Conservation (phyloP, 2,888 invertebrate species). For the Chymomyza procnemis region DNA sequence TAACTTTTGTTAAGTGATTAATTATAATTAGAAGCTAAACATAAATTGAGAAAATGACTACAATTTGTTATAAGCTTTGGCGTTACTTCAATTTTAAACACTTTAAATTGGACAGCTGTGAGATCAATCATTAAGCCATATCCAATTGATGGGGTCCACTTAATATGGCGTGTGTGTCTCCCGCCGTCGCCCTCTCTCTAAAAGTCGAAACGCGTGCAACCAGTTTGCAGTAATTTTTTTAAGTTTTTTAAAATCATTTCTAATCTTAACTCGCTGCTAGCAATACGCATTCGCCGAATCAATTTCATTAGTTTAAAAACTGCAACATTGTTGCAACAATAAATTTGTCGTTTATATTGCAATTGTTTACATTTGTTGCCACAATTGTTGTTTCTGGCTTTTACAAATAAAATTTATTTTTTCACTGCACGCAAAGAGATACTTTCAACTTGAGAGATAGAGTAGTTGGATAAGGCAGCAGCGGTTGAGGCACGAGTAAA, state of each 20-base stretch:
- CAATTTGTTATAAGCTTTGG: background rate
- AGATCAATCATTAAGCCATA: background rate
- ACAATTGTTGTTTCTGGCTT: slow-evolving; percentile 14
- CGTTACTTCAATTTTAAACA: background rate
- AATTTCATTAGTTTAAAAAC: slow-evolving; percentile 29
- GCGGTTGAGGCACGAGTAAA: no score
- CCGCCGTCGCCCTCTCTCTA: no score
- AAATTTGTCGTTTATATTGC: slow-evolving; percentile 19
- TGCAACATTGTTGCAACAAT: slow-evolving; percentile 21
- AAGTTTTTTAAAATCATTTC: background rate
- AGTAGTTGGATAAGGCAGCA: background rate
- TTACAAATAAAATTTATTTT: slow-evolving; percentile 29
- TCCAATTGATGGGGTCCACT: background rate
- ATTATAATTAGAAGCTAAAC: background rate
- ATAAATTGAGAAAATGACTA: background rate
- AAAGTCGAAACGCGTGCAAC: background rate
- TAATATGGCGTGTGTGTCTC: background rate
- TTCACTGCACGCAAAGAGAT: slow-evolving; percentile 4
- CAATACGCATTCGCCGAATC: slow-evolving; percentile 25
- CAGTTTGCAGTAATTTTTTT: background rate
- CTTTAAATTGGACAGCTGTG: background rate
- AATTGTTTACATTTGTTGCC: slow-evolving; percentile 6
- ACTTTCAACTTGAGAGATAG: background rate
- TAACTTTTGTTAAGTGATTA: background rate
- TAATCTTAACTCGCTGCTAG: slow-evolving; percentile 10